Base-by-base conservation (phyloP, 1,140 invertebrate species). In the Ceratina japonica region DNA sequence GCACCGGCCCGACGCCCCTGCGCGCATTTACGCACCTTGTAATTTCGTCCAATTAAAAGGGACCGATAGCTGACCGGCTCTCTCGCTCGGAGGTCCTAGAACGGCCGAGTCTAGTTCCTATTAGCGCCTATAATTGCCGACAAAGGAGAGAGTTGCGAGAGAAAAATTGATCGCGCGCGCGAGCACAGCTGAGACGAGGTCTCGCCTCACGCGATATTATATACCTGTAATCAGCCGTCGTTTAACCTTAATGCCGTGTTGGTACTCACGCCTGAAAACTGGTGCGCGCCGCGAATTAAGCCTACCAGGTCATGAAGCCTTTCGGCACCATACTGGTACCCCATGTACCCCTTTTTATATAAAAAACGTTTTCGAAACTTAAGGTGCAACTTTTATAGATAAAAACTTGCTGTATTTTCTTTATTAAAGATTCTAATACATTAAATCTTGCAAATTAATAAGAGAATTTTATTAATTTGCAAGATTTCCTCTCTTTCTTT, bases 11-110 rank as follows among this genome's bases (percentile, higher is more conserved):
- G 80, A 80, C 52, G 81, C 75, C 68, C 49, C 44, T 83, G 74
- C 84, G 82, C 73, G 82, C 88, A 88, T 90, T 90, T 89, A 89
- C 87, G 86, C 85, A 89, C 89, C 89, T 89, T 90, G 82, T 89
- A 89, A 90, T 90, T 90, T 89, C 63, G 84, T 80, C 81, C 85
- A 88, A 90, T 89, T 89, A 89, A 90, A 89, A 85, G 80, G 69
- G 82, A 31, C 85, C 82, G 80, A 77, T 79, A 85, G 65, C 52
- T 52, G 18, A 65, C 76, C 56, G 31, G 56, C n/a, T n/a, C n/a
- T 10, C 20, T 44, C 37, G 8, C 7, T 31, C 27, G n/a, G 2
- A 7, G 20, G 2, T 15, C 54, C 73, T 77, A 77, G 73, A 83
- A 62, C 63, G 49, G 24, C 20, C 56, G 51, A 63, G 51, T n/a